Conservation (phyloP, 2,888 invertebrate genomes). For the Alcis repandata region DNA sequence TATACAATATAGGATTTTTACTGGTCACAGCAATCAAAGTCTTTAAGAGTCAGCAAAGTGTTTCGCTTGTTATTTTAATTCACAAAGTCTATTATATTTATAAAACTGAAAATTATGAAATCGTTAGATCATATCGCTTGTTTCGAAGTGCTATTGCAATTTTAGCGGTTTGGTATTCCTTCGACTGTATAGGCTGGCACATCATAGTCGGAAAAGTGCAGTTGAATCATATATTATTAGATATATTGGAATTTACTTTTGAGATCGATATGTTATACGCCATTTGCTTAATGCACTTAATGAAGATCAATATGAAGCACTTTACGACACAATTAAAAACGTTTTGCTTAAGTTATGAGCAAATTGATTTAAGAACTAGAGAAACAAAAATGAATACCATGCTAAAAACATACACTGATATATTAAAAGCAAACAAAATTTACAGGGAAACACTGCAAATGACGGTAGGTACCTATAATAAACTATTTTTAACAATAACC, state of each 20-base stretch:
- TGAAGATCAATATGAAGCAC: not conserved
- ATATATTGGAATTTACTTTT: not conserved
- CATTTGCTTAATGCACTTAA: not conserved
- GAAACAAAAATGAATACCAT: not conserved
- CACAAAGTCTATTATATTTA: constrained; percentile 8
- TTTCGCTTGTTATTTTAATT: not conserved
- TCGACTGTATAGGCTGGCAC: constrained; percentile 1
- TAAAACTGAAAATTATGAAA: not conserved
- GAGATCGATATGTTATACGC: constrained; percentile 10
- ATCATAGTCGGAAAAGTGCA: not conserved
- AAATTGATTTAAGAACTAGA: not conserved
- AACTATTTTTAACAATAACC: too few relatives aligned
- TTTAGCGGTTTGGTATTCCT: not conserved
- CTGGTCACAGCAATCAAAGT: not conserved
- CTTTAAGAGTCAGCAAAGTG: not conserved
- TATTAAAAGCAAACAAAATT: not conserved
- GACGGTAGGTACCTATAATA: not conserved
- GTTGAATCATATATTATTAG: not conserved
- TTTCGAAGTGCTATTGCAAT: not conserved
- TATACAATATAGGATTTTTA: not conserved
- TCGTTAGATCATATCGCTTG: not conserved
- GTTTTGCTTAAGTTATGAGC: not conserved
- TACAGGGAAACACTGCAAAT: not conserved
- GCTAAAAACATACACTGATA: not conserved
- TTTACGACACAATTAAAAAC: not conserved